Percentiles rank a stretch among this genome's conserved stretches.
These are phyloP conservation scores for Rutpela maculata DNA, from an alignment of 2,888 invertebrate species.

Conservation along the genomic window DNA sequence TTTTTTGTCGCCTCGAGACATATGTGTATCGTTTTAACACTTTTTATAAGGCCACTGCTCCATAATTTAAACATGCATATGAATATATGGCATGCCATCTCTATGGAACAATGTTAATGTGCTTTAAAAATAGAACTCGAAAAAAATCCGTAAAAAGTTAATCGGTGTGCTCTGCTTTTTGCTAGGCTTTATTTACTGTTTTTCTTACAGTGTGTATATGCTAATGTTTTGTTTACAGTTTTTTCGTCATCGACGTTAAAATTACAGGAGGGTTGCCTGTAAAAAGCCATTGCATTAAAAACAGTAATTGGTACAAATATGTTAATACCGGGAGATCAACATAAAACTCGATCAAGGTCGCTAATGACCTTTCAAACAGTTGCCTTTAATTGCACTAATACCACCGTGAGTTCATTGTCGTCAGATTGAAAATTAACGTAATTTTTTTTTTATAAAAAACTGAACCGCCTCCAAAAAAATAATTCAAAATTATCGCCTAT, in stretches of 20 bases:
- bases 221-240: conserved; percentile 48
- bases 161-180: conserved; percentile 52
- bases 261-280: neutral
- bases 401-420: too few species aligned
- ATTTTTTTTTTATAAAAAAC: too few species aligned
- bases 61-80: conserved; percentile 62
- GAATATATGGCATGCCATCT: conserved; percentile 51
- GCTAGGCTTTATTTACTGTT: conserved; percentile 43
- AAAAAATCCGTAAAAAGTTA: conserved; percentile 56
- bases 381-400: too few species aligned
- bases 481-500: too few species aligned
- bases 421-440: too few species aligned
- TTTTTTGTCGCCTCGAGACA: conserved; percentile 64
- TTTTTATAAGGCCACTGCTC: conserved; percentile 64
- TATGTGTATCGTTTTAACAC: conserved; percentile 62
- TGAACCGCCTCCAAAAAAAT: too few species aligned
- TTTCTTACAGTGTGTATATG: conserved; percentile 40
- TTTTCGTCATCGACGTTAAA: conserved; percentile 35
- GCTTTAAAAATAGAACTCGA: conserved; percentile 58
- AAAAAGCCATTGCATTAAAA: neutral
- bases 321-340: too few species aligned
- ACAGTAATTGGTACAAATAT: too few species aligned
- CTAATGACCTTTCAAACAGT: too few species aligned
- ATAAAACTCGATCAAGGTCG: too few species aligned
- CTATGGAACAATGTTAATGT: conserved; percentile 46